These are phyloP conservation scores for Acrobasis suavella DNA, from an alignment of 2,888 invertebrate species.

Conservation along the genomic window DNA sequence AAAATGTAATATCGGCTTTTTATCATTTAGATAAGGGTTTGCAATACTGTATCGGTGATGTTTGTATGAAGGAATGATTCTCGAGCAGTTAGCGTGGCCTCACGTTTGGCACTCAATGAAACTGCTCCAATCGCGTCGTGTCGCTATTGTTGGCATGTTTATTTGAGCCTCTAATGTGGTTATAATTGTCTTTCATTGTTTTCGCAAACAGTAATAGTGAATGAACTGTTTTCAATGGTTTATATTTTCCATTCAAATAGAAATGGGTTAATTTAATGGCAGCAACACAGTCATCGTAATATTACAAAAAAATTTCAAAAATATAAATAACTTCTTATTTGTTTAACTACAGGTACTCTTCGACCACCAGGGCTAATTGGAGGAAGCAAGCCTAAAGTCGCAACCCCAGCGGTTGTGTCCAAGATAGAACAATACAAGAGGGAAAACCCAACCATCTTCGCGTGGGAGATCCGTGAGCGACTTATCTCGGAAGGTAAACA, in stretches of 20 bases:
- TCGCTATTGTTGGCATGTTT: constrained; percentile 74
- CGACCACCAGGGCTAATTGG: constrained; percentile 95
- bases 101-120: constrained; percentile 79
- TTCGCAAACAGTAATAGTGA: constrained; percentile 31
- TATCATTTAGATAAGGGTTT: constrained; percentile 45
- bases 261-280: not conserved
- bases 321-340: not conserved
- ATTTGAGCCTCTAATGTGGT: constrained; percentile 66
- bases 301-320: not conserved
- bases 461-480: constrained; percentile 99
- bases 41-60: constrained; percentile 35
- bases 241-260: not conserved
- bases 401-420: constrained; percentile 97
- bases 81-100: constrained; percentile 64
- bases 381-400: constrained; percentile 98
- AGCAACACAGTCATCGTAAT: not conserved
- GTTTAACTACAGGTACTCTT: constrained; percentile 87
- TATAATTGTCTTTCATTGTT: constrained; percentile 51
- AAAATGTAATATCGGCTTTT: constrained; percentile 47
- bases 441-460: constrained; percentile 99
- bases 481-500: constrained; percentile 96
- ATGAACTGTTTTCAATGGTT: not conserved
- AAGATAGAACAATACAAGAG: constrained; percentile 99
- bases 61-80: constrained; percentile 54
- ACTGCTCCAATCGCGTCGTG: constrained; percentile 76